A percentile compares a stretch with the other conserved stretches of the same genome.
Evolutionary conservation across 92 coral and sea anemone genomes (phyloP).

Genomic region (Palythoa heliodiscus): DNA sequence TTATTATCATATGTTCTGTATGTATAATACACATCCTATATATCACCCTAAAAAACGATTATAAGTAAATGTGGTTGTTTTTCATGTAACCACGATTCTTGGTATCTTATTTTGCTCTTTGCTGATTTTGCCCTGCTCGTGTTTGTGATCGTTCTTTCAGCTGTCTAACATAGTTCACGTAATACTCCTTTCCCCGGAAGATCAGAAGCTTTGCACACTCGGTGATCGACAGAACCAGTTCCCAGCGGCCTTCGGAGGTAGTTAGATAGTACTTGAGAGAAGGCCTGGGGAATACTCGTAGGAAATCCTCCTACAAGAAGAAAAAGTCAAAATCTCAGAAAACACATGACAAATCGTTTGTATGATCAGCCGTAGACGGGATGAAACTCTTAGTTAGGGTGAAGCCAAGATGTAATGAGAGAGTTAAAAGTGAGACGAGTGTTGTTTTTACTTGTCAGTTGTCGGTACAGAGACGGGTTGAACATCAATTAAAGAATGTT

Average conservation of each 20-base stretch:
- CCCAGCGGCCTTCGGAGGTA: constrained; percentile 40
- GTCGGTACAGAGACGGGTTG: too few species aligned
- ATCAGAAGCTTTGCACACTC: constrained; percentile 18
- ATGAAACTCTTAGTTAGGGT: too few species aligned
- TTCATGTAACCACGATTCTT: neutral
- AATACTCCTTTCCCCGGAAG: constrained; percentile 22
- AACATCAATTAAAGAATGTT: too few species aligned
- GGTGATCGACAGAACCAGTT: constrained; percentile 30
- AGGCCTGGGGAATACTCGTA: constrained; percentile 47
- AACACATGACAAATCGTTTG: too few species aligned
- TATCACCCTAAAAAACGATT: too few species aligned
- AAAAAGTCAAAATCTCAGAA: neutral
- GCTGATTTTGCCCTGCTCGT: neutral
- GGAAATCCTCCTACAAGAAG: constrained; percentile 20
- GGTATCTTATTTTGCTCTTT: constrained; percentile 7
- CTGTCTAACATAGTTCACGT: constrained; percentile 22
- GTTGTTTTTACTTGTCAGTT: too few species aligned
- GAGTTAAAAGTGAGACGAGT: too few species aligned
- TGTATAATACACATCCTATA: too few species aligned
- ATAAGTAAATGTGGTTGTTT: neutral
- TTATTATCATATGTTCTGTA: too few species aligned
- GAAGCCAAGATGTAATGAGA: too few species aligned
- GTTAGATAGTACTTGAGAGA: constrained; percentile 28
- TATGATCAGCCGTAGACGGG: too few species aligned
- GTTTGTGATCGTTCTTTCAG: constrained; percentile 1